Evolutionary conservation across 2,113 vertebrate species (phyloP).

Genomic region (Orycteropus afer): DNA sequence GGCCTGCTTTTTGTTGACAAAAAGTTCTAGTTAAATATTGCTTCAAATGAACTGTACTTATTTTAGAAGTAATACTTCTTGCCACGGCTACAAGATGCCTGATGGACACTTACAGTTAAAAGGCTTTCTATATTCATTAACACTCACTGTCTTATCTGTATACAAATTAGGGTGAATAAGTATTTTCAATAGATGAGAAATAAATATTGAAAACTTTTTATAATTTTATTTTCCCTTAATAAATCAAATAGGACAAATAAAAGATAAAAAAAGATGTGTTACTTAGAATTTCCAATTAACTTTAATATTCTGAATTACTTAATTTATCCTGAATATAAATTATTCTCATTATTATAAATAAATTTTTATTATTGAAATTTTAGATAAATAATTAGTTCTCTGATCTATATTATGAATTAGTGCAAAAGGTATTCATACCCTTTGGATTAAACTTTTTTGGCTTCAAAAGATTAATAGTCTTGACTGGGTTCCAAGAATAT

Average conservation of each 20-base stretch:
- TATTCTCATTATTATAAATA: background rate
- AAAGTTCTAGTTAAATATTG: conserved; percentile 37
- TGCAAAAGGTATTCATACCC: conserved; percentile 5
- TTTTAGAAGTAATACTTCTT: conserved; percentile 42
- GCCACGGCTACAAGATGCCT: background rate
- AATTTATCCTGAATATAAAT: background rate
- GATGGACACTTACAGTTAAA: background rate
- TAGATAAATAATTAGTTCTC: conserved; percentile 5
- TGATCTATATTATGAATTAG: conserved; percentile 33
- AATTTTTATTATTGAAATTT: conserved; percentile 43
- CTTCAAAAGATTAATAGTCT: conserved; percentile 38
- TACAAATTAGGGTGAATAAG: background rate
- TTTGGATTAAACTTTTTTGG: background rate
- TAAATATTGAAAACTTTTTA: background rate
- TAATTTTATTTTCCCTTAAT: conserved; percentile 39
- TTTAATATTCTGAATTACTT: conserved; percentile 11
- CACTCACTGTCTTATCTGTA: background rate
- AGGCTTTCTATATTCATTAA: conserved; percentile 11
- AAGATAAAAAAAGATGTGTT: background rate
- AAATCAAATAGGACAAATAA: conserved; percentile 12
- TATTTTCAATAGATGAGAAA: background rate
- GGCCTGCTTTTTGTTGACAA: conserved; percentile 11
- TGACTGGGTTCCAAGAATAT: background rate
- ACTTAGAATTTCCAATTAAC: conserved; percentile 18
- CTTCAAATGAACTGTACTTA: background rate